A percentile compares a stretch with the other conserved stretches of the same genome.
These are phyloP conservation scores for Centropristis striata DNA, from an alignment of 2,113 vertebrate genomes.

Conservation along the genomic window DNA sequence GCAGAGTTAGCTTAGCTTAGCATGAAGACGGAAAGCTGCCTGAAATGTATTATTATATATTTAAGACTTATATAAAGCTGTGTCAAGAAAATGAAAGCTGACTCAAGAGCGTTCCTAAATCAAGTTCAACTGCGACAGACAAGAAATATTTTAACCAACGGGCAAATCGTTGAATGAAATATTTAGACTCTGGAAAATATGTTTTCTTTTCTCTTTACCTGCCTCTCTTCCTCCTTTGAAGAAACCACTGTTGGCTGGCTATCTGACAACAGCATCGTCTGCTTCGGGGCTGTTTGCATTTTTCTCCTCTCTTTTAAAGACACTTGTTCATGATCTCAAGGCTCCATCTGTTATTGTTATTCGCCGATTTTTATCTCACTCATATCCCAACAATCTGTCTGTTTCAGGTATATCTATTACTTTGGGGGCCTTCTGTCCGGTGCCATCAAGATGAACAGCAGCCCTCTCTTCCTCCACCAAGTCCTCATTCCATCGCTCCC, in stretches of 20 bases:
- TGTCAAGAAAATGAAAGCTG: not conserved
- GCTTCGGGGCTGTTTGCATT: not conserved
- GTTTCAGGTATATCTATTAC: conserved; percentile 91
- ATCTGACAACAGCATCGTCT: conserved; percentile 16
- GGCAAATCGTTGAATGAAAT: not conserved
- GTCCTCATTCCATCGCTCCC: conserved; percentile 91
- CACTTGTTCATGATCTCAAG: not conserved
- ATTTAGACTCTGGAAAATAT: not conserved
- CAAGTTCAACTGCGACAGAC: not conserved
- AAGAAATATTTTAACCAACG: not conserved
- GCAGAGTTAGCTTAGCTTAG: too few species aligned
- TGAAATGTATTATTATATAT: too few species aligned
- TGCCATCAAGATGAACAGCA: conserved; percentile 95
- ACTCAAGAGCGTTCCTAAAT: not conserved
- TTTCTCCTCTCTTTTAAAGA: conserved; percentile 12
- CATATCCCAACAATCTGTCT: conserved; percentile 8
- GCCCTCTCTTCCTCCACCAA: conserved; percentile 92
- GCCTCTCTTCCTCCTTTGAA: not conserved
- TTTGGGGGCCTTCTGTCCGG: conserved; percentile 94
- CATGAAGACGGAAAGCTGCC: too few species aligned
- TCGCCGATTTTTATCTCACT: not conserved
- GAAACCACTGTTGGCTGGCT: not conserved
- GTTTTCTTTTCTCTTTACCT: not conserved
- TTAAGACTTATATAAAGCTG: too few species aligned
- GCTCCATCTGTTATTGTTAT: conserved; percentile 17